These are phyloP conservation scores for Harpalus rubripes DNA, from an alignment of 2,888 invertebrate species.

Conservation along the genomic window DNA sequence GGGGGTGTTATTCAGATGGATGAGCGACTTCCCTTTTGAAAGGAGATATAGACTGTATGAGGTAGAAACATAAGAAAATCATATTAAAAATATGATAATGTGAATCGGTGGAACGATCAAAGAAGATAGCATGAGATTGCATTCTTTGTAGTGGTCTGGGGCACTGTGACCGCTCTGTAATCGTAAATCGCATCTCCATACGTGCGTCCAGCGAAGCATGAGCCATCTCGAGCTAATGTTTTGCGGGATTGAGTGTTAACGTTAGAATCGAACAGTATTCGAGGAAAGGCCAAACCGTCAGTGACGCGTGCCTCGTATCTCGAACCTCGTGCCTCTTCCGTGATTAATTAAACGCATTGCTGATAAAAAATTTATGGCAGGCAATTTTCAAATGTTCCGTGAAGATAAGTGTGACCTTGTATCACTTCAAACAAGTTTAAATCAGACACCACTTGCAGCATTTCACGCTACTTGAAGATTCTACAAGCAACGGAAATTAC, in stretches of 20 bases:
- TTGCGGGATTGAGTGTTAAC: not conserved
- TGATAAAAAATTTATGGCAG: conserved; percentile 56
- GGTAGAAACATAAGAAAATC: conserved; percentile 17
- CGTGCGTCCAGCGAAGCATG: conserved; percentile 16
- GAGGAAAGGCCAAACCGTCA: conserved; percentile 3
- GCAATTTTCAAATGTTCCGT: conserved; percentile 53
- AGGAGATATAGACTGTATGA: not conserved
- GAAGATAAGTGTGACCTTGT: conserved; percentile 39
- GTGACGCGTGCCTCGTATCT: not conserved
- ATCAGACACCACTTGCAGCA: conserved; percentile 34
- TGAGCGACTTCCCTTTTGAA: no score
- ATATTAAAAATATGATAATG: conserved; percentile 53
- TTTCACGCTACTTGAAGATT: conserved; percentile 47
- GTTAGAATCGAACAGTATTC: conserved; percentile 13
- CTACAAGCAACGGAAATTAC: not conserved
- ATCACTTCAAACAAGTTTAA: conserved; percentile 47
- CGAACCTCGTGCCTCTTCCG: conserved; percentile 5
- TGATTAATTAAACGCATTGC: conserved; percentile 47
- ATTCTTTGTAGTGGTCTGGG: conserved; percentile 30
- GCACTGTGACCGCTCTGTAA: conserved; percentile 30
- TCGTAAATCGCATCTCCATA: conserved; percentile 14
- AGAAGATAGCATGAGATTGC: conserved; percentile 5
- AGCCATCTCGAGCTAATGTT: not conserved
- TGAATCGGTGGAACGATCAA: conserved; percentile 21
- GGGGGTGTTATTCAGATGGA: no score